Conservation (phyloP, 2,113 vertebrate species). For the Xerus inauris region DNA sequence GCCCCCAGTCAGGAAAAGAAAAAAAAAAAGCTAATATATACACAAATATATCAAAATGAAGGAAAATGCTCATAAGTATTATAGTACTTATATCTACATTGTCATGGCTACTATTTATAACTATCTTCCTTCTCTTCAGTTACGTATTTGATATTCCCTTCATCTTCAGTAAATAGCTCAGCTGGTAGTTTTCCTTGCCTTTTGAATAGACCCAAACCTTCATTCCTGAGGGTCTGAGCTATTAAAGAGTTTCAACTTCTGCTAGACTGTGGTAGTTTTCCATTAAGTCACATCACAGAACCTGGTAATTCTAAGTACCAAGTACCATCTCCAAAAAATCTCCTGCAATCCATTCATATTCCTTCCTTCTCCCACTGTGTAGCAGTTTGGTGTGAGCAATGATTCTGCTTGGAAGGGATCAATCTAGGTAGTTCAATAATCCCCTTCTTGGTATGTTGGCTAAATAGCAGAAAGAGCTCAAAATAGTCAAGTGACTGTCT, state of each 20-base stretch:
- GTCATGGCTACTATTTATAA: neutral
- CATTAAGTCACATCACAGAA: neutral
- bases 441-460: neutral
- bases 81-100: neutral
- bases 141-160: neutral
- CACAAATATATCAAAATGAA: constrained; percentile 7
- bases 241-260: neutral
- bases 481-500: neutral
- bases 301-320: neutral
- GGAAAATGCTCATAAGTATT: neutral
- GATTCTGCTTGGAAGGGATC: neutral
- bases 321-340: neutral
- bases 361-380: neutral
- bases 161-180: neutral
- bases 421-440: neutral
- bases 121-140: neutral
- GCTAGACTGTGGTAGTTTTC: neutral
- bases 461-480: neutral
- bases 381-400: neutral
- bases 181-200: neutral
- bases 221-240: neutral
- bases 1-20: neutral
- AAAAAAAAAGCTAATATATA: neutral
- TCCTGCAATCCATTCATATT: neutral
- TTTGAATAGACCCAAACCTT: neutral